phyloP scores from a whole-genome alignment of 2,113 vertebrate species.

The Ceyx melanurus region DNA sequence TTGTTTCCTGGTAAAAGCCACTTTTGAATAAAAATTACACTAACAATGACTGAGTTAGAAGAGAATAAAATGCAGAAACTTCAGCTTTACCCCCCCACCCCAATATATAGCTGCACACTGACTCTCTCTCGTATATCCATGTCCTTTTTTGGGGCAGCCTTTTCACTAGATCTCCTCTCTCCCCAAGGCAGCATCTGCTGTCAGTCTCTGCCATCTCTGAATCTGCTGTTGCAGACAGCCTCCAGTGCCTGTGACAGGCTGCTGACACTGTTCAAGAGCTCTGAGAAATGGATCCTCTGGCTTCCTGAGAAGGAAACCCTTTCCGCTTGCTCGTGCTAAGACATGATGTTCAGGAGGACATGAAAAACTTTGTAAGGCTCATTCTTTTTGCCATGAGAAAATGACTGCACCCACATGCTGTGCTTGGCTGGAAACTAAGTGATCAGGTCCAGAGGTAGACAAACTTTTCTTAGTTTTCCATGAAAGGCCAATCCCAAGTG shows the following conservation, averaged over 20 bases:
- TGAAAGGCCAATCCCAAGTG: background rate
- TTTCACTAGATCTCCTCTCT: background rate
- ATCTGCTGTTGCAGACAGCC: background rate
- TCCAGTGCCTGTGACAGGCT: background rate
- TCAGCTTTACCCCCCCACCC: accelerated
- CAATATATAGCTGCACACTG: background rate
- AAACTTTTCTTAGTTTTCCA: background rate
- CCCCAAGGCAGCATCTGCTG: slow-evolving; percentile 17
- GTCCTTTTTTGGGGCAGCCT: background rate
- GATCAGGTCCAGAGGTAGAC: background rate
- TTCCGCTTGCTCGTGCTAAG: background rate
- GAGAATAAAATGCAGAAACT: background rate
- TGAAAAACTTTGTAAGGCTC: background rate
- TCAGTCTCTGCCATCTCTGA: background rate
- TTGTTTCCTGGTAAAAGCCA: background rate
- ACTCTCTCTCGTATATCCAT: background rate
- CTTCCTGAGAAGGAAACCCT: background rate
- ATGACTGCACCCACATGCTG: background rate
- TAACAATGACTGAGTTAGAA: background rate
- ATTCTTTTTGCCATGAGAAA: background rate
- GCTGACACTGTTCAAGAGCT: background rate
- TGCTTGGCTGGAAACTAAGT: background rate
- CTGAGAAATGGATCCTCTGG: background rate
- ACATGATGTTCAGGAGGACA: accelerated
- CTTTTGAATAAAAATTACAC: background rate